A percentile compares a stretch with the other conserved stretches of the same genome.
These are phyloP conservation scores for Drosophila glabriapex DNA, from an alignment of 2,888 invertebrate genomes.

Conservation along the genomic window DNA sequence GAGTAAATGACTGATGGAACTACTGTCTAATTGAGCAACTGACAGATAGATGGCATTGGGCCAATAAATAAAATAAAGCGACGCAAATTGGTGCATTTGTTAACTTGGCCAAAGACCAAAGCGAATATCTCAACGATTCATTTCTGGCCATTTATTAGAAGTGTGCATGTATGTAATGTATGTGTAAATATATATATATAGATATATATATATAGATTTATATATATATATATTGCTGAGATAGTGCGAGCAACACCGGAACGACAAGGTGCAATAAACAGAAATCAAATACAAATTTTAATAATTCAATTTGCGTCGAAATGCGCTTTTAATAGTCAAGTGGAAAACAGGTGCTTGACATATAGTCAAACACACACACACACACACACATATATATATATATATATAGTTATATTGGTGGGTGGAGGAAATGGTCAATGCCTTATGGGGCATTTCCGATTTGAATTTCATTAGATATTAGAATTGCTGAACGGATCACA, in stretches of 20 bases:
- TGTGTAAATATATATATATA: not conserved
- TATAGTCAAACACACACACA: not conserved
- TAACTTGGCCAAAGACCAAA: slow-evolving; percentile 55
- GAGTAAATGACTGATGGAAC: slow-evolving; percentile 25
- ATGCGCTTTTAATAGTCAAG: slow-evolving; percentile 66
- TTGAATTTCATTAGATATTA: slow-evolving; percentile 44
- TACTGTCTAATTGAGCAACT: slow-evolving; percentile 22
- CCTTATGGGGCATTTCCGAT: slow-evolving; percentile 61
- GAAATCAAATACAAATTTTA: slow-evolving; percentile 32
- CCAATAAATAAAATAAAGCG: slow-evolving; percentile 43
- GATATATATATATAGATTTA: not conserved
- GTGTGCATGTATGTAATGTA: not conserved
- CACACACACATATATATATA: not conserved
- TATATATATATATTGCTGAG: not conserved
- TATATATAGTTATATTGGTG: not conserved
- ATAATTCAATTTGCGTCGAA: slow-evolving; percentile 54
- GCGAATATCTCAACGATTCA: slow-evolving; percentile 28
- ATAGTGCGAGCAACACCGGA: slow-evolving; percentile 22
- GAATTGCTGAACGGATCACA: slow-evolving; percentile 26
- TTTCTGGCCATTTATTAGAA: slow-evolving; percentile 5
- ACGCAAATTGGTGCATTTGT: slow-evolving; percentile 55
- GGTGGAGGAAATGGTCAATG: slow-evolving; percentile 51
- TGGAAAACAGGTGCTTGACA: slow-evolving; percentile 30
- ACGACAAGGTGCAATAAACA: slow-evolving; percentile 21
- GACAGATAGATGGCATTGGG: slow-evolving; percentile 32